Percentiles rank a stretch among this genome's conserved stretches.
These are phyloP conservation scores for Alethe castanea DNA, from an alignment of 2,113 vertebrate genomes.

Conservation along the genomic window DNA sequence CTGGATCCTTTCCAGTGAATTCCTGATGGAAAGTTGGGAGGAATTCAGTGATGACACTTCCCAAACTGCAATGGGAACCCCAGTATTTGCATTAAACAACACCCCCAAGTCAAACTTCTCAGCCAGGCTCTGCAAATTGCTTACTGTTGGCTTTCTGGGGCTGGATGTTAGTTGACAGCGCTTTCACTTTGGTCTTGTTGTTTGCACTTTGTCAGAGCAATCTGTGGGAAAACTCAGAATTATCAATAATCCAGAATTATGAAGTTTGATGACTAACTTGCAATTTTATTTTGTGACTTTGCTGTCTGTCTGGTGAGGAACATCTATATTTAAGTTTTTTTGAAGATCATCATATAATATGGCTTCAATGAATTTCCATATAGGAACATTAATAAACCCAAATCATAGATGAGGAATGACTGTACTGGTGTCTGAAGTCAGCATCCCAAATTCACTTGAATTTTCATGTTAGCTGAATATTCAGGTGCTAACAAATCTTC, in stretches of 20 bases:
- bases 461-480: neutral
- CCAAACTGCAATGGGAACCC: neutral
- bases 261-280: neutral
- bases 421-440: neutral
- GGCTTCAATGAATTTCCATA: neutral
- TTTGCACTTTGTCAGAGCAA: neutral
- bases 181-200: neutral
- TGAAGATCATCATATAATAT: rapidly evolving
- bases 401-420: neutral
- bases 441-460: neutral
- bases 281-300: neutral
- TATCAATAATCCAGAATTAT: neutral
- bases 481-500: neutral
- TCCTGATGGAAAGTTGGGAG: neutral
- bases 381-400: neutral
- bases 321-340: neutral
- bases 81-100: neutral
- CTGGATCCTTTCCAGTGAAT: neutral
- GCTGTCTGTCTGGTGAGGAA: neutral
- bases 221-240: neutral
- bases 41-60: neutral
- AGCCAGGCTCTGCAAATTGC: neutral
- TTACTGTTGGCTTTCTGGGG: neutral
- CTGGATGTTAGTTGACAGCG: neutral
- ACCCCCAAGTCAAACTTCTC: neutral